Base-by-base conservation (phyloP, 2,797 vertebrate genomes). In the Danio kyathit region DNA sequence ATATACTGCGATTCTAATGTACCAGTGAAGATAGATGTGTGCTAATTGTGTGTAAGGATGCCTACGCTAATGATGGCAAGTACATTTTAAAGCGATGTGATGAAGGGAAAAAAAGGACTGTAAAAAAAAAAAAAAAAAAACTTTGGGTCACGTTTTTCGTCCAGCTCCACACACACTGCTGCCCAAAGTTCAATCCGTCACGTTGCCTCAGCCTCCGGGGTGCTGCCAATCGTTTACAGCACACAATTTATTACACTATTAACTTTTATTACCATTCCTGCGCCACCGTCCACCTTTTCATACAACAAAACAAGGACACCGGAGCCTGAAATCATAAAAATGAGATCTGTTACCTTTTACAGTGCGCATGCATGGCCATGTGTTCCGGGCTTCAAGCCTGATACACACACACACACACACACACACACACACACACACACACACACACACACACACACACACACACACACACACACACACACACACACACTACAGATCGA, bases 241-340 rank as follows among this genome's bases (percentile, higher is more conserved):
- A 41, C 43, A 76, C 74, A 61, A 83, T 86, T 85, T 83, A 87
- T 83, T 57, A 65, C 70, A 60, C 76, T 69, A 82, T 82, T 84
- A 75, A 74, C 63, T 82, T 87, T 83, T 83, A 84, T 74, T 41
- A 41, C 72, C 72, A 40, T 66, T 77, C 64, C 78, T 63, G 21
- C 16, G 0, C 29, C 8, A 51, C 9, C 51, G 8, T 63, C 7
- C 21, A 59, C n/a, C 46, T 67, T 40, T 60, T 71, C 44, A 40
- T 56, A 70, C 49, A 48, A 6, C 0, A 60, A 19, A 57, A 16
- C 70, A 52, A 79, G 64, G 69, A 63, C 69, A 43, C 56, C 59
- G 48, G 74, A 77, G 49, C 13, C 48, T 44, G n/a, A 61, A 29
- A 61, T 54, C 59, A 44, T 71, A 75, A 78, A 75, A 70, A 65